Evolutionary conservation across 2,888 invertebrate species (phyloP), one percentile per base, ranked within the genome.

Genomic region (Diarsia dahlii): DNA sequence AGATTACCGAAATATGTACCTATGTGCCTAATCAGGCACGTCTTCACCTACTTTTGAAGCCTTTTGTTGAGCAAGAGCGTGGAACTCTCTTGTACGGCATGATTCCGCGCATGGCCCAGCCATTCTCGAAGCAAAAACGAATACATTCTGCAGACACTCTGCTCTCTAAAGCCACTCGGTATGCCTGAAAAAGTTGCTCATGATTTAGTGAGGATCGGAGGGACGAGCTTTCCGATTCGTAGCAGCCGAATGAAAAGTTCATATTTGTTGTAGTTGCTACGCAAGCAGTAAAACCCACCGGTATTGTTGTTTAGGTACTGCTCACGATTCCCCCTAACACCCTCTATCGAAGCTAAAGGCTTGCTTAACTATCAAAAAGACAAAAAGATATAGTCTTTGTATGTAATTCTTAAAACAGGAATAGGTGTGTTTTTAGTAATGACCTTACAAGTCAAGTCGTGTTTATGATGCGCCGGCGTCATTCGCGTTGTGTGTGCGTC

Each of bases 1-100:
- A 70, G 82, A 84, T 80, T 72, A 80, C 80, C 81, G 4, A 77
- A 84, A 76, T 69, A 70, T 72, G 77, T 78, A n/a, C 63, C 23
- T 18, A 72, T 74, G 77, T 78, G 23, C 65, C 65, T 80, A 65
- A 78, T 78, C 68, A 62, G 39, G 46, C 52, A 69, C 28, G 23
- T 67, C 50, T 81, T 71, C 48, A 54, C 54, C 54, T 66, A 75
- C 48, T 70, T 65, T 63, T n/a, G 23, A 58, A 12, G 6, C 72
- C 28, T 79, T 84, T 68, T 67, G 64, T 79, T 72, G 34, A 9
- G n/a, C n/a, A n/a, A n/a, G 3, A n/a, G 28, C n/a, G 34, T n/a
- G 13, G 8, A 13, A 13, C 13, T n/a, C 13, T 45, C 13, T 63
- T n/a, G n/a, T 13, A 45, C n/a, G 39, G 6, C n/a, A 45, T 63